A percentile compares a stretch with the other conserved stretches of the same genome.
Conservation (phyloP, 1,140 invertebrate genomes). For the Drosophila persimilis region DNA sequence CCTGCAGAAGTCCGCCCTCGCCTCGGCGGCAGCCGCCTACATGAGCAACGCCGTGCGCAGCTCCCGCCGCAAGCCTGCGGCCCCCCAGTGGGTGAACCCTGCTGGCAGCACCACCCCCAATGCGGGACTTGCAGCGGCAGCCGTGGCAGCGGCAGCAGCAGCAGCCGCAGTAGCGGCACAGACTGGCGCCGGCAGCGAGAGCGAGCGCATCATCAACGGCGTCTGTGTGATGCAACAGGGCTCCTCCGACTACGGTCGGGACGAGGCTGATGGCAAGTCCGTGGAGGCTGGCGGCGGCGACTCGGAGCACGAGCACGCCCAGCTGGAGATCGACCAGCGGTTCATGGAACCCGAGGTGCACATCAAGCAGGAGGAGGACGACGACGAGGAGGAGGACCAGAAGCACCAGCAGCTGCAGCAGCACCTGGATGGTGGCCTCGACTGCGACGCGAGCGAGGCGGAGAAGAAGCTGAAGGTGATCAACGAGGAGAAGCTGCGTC, state of each 20-base stretch:
- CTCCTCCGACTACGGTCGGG: constrained; percentile 88
- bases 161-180: constrained; percentile 22
- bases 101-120: constrained; percentile 83
- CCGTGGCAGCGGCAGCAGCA: constrained; percentile 12
- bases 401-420: constrained; percentile 17
- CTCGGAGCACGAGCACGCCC: constrained; percentile 80
- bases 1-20: constrained; percentile 75
- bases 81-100: constrained; percentile 97
- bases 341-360: constrained; percentile 78
- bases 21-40: constrained; percentile 64
- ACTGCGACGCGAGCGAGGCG: constrained; percentile 22
- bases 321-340: constrained; percentile 65
- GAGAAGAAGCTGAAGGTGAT: constrained; percentile 66
- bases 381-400: constrained; percentile 57
- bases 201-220: constrained; percentile 94
- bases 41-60: constrained; percentile 70
- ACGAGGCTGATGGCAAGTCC: constrained; percentile 91
- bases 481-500: constrained; percentile 73
- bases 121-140: constrained; percentile 15
- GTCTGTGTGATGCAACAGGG: constrained; percentile 92
- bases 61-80: constrained; percentile 93
- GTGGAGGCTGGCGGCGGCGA: constrained; percentile 84
- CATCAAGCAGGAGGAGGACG: constrained; percentile 78
- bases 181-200: constrained; percentile 73
- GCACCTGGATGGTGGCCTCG: constrained; percentile 18